Percentiles rank a stretch among this genome's conserved stretches.
Conservation (phyloP, 2,888 invertebrate genomes). For the Agrochola macilenta region DNA sequence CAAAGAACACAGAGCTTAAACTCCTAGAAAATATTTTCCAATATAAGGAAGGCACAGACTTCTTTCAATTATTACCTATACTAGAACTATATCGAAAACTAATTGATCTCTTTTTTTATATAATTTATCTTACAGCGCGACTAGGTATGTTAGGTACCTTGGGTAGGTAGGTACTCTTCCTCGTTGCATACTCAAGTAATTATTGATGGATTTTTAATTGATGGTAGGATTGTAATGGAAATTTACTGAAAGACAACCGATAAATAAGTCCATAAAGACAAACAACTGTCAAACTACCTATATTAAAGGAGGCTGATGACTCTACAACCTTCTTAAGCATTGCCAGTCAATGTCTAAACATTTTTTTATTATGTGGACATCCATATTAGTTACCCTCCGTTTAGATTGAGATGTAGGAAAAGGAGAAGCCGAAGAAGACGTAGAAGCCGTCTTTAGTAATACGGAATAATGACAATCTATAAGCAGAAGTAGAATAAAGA, state of each 20-base stretch:
- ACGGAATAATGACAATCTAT: too few relatives aligned
- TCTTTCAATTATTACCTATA: not conserved
- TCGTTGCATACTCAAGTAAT: conserved; percentile 9
- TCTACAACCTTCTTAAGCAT: not conserved
- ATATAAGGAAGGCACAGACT: not conserved
- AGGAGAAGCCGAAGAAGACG: too few relatives aligned
- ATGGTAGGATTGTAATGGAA: not conserved
- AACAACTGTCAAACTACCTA: not conserved
- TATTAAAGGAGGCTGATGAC: not conserved
- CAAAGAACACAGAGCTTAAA: not conserved
- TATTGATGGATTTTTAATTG: conserved; percentile 12
- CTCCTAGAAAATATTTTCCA: not conserved
- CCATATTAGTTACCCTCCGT: too few relatives aligned
- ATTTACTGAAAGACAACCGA: not conserved
- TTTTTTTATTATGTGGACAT: not conserved
- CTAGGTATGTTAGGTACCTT: not conserved
- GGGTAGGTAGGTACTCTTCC: not conserved
- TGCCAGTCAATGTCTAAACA: not conserved
- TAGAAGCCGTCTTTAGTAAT: too few relatives aligned
- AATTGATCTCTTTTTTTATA: not conserved
- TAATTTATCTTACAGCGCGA: not conserved
- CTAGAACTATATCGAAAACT: not conserved
- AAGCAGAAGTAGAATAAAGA: too few relatives aligned
- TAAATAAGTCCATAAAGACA: not conserved
- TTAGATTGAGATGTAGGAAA: too few relatives aligned